Conservation (phyloP, 1,140 invertebrate species). For the Bactericera cockerelli region DNA sequence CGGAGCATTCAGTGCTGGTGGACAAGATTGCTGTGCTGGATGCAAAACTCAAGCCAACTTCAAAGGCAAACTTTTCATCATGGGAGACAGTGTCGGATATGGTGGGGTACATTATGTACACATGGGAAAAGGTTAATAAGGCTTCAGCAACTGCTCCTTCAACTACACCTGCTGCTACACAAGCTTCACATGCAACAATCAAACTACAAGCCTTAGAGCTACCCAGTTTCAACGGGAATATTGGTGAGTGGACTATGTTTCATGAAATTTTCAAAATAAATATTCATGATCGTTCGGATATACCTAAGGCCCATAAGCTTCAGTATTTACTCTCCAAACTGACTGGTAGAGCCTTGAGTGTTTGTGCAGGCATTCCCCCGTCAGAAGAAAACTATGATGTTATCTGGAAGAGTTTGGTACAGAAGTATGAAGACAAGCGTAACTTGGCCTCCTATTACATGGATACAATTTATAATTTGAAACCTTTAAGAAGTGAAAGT, state of each 20-base stretch:
- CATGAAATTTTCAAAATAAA: constrained; percentile 9
- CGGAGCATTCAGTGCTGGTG: background rate
- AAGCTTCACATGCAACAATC: background rate
- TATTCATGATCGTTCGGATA: background rate
- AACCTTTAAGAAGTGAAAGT: background rate
- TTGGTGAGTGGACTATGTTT: constrained; percentile 6
- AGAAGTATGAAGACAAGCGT: background rate
- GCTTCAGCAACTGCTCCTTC: background rate
- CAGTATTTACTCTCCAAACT: background rate
- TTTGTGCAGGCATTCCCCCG: background rate
- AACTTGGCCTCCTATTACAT: background rate
- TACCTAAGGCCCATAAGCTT: background rate
- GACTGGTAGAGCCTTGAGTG: background rate
- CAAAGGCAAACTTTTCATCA: background rate
- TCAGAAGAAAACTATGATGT: background rate
- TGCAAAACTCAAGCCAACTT: background rate
- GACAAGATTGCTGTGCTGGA: background rate
- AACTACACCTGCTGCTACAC: background rate
- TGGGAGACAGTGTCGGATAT: background rate
- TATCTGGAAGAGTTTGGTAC: background rate
- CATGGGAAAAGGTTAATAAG: background rate
- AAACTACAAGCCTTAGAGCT: background rate
- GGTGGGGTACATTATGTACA: background rate
- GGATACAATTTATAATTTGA: background rate
- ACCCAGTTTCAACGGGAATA: background rate